Evolutionary conservation across 2,888 invertebrate species (phyloP).

Genomic region (Fragum fragum): DNA sequence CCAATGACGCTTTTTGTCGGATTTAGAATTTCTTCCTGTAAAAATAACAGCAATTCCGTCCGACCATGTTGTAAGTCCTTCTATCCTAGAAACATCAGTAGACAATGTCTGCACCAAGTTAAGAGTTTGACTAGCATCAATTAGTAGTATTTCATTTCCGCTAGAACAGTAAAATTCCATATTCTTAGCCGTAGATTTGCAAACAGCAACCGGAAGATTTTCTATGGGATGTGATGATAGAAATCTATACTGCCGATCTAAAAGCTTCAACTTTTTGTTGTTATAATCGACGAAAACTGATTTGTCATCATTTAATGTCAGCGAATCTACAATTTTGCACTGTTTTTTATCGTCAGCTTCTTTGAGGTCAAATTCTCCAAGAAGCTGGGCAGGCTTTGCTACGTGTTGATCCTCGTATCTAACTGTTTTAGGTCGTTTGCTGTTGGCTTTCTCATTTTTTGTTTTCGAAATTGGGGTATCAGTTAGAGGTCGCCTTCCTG

Average conservation of each 20-base stretch:
- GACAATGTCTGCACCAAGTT: conserved; percentile 27
- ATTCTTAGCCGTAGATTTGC: conserved; percentile 19
- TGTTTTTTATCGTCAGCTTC: conserved; percentile 29
- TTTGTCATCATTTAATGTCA: conserved; percentile 37
- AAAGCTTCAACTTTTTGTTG: conserved; percentile 52
- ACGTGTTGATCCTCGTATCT: conserved; percentile 40
- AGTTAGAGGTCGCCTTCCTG: conserved; percentile 23
- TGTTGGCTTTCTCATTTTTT: neutral
- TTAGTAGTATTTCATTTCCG: conserved; percentile 31
- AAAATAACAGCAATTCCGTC: conserved; percentile 49
- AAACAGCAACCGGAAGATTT: conserved; percentile 50
- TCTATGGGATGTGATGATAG: conserved; percentile 33
- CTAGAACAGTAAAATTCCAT: conserved; percentile 47
- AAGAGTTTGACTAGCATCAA: conserved; percentile 21
- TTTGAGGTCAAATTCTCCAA: conserved; percentile 46
- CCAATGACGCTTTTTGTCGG: conserved; percentile 54
- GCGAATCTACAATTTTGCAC: conserved; percentile 45
- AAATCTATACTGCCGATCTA: conserved; percentile 30
- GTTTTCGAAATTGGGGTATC: conserved; percentile 14
- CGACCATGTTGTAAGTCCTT: conserved; percentile 53
- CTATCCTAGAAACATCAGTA: conserved; percentile 37
- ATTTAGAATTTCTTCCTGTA: conserved; percentile 32
- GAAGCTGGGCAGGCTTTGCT: conserved; percentile 24
- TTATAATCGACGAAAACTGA: conserved; percentile 43
- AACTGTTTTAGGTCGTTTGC: conserved; percentile 33